Base-by-base conservation (phyloP, 1,140 invertebrate species). In the Sinonovacula constricta region DNA sequence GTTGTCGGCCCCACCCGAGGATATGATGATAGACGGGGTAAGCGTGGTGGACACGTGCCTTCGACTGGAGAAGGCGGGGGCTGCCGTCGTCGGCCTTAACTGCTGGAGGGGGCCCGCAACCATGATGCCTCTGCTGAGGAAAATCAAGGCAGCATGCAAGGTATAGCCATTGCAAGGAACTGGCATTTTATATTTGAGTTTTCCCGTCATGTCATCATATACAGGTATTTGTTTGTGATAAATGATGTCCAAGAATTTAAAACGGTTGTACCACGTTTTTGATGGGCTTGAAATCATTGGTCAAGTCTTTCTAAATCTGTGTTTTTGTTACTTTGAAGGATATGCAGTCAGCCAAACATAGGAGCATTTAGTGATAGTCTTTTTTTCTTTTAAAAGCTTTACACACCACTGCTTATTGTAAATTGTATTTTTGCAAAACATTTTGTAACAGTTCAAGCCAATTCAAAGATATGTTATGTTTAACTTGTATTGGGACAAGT, bases 21-120 rank as follows among this genome's bases (percentile, higher is more conserved):
- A 66, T 15, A 49, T 30, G 1, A 81, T 74, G 14, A 26, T 34
- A 12, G 83, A 83, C 26, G 80, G 63, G 3, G 59, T 83, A 5
- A 63, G 71, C 22, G 53, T 84, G 10, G 53, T 49, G 5, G 83
- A 83, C 53, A 85, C 85, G 0, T 84, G 79, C 33, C 70, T 60
- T 33, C 67, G 57, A 26, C 62, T 88, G n/a, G 81, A 88, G 49
- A 69, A 83, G 1, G 70, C 45, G 3, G 87, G 87, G 0, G 86
- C 86, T 5, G 84, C 68, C 59, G 86, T 86, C 1, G 86, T 87
- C 39, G 86, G 85, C 18, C 56, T 87, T 0, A 88, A 88, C 53
- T 88, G 87, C 59, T 33, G 68, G 7, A 56, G 81, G 15, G 87
- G 87, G 28, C 87, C 86, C 18, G 33, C 39, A 30, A 82, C 81